Evolutionary conservation across 2,888 invertebrate species (phyloP), one percentile per base, ranked within the genome.

Genomic region (Steinernema hermaphroditum): DNA sequence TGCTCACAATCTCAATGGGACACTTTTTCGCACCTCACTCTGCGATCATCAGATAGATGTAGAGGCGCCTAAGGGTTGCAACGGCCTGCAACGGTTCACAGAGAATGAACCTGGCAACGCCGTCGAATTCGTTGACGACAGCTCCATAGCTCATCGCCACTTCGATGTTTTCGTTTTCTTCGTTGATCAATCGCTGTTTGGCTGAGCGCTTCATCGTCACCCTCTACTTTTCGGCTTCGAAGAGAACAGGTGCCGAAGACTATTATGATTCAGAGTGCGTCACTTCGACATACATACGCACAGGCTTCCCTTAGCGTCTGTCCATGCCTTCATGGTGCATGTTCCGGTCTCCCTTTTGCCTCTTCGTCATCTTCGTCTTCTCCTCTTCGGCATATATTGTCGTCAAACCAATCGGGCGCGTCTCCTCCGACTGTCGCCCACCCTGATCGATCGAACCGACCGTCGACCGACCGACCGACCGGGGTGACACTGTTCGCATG

Each of bases 401-500:
- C 62, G 62, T 62, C 62, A 62, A 32, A 32, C 62, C 32, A 62
- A 62, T 62, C 62, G 62, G 32, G 62, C 27, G 29, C 62, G 62
- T 32, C 62, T 62, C 62, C 62, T 8, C 62, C 62, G 62, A 62
- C 62, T 62, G 62, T 62, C 62, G 62, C 62, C 32, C 62, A 62
- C n/a, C n/a, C 62, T 62, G 62, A 62, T 62, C 62, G 62, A 62
- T 62, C 62, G 62, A 32, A 62, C 62, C 16, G 34, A 62, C 62
- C 54, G 54, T 24, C 54, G 54, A 54, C 54, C 54, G 62, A 62
- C 62, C 62, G 46, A 46, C 46, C 62, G 62, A 62, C 62, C 62
- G 62, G 32, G 62, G 62, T 62, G 62, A 62, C 62, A 62, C 27
- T 62, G 62, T 62, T 62, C 62, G 62, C 62, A 62, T 62, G 62